A percentile compares a stretch with the other conserved stretches of the same genome.
These are phyloP conservation scores for Dendrolimus kikuchii DNA, from an alignment of 1,140 invertebrate genomes.

Conservation along the genomic window DNA sequence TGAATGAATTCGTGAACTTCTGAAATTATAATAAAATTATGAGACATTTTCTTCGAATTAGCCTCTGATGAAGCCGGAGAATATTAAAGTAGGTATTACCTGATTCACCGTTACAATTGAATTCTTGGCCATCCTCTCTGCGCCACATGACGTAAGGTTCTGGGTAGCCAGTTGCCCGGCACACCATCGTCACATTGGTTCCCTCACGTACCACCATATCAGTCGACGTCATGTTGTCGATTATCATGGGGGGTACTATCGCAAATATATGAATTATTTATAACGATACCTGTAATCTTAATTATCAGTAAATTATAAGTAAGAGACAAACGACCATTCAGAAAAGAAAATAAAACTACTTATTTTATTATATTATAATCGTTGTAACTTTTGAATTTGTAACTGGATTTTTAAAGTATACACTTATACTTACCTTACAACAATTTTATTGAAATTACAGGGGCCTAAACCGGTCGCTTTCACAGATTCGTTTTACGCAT, in stretches of 20 bases:
- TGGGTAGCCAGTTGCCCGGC: conserved; percentile 91
- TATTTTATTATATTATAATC: too few relatives aligned
- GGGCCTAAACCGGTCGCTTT: too few relatives aligned
- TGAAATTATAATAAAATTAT: too few relatives aligned
- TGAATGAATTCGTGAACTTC: too few relatives aligned
- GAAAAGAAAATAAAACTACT: too few relatives aligned
- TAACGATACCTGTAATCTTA: conserved; percentile 1
- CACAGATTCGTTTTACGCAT: too few relatives aligned
- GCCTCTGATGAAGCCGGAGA: too few relatives aligned
- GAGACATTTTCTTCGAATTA: too few relatives aligned
- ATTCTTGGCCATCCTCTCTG: conserved; percentile 89
- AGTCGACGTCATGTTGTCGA: conserved; percentile 87
- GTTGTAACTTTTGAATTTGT: too few relatives aligned
- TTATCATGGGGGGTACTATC: conserved; percentile 87
- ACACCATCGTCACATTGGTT: conserved; percentile 88
- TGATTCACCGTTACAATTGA: conserved; percentile 87
- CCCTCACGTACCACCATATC: conserved; percentile 93
- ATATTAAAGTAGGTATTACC: conserved; percentile 66
- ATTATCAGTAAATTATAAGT: not conserved
- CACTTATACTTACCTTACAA: too few relatives aligned
- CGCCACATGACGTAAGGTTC: conserved; percentile 94
- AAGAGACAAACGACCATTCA: not conserved
- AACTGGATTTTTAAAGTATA: too few relatives aligned
- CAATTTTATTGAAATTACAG: too few relatives aligned
- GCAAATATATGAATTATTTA: conserved; percentile 4